Evolutionary conservation across 2,113 vertebrate species (phyloP), one percentile per base, ranked within the genome.

Genomic region (Rhipidura dahli): DNA sequence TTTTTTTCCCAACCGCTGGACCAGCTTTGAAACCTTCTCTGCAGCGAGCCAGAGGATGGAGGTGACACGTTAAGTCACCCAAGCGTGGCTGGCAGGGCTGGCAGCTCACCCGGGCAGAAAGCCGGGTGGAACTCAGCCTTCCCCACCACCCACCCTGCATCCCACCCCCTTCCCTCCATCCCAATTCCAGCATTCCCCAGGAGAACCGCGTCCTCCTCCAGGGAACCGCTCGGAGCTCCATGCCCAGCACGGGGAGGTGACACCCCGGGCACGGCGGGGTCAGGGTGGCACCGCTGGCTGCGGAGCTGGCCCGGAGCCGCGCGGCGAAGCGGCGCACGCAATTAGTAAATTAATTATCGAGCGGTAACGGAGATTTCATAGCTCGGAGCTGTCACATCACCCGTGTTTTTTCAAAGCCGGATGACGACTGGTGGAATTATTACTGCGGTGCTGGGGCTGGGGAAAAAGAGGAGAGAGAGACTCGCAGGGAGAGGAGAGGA

Each of bases 291-390:
- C 33, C 4, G 10, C 64, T 0, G 7, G 70, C 82, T 14, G 24
- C 0, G 2, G 56, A 9, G 63, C 76, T 18, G 75, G 63, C 93
- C 56, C 69, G 0, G 9, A 53, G 87, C 82, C 15, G 1, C 4
- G 2, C 17, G 47, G 80, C 11, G 3, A 73, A 49, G 93, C 64
- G 14, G 73, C 16, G 8, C 81, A 16, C 8, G 49, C 92, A 98
- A 97, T 97, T 97, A 98, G 95, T 56, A 78, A 95, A 97, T 97
- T 96, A 97, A 97, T 97, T 96, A 97, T 77, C 54, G 66, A 87
- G 89, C 76, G 13, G 78, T 82, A 85, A 96, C 49, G 21, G 93
- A 96, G 96, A 94, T 95, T 94, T 96, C 94, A 73, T 93, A 63
- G 97, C 97, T 95, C n/a, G 51, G 91, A 97, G 97, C 97, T 97